phyloP scores from a whole-genome alignment of 2,888 invertebrate species.

The Macaria liturata region DNA sequence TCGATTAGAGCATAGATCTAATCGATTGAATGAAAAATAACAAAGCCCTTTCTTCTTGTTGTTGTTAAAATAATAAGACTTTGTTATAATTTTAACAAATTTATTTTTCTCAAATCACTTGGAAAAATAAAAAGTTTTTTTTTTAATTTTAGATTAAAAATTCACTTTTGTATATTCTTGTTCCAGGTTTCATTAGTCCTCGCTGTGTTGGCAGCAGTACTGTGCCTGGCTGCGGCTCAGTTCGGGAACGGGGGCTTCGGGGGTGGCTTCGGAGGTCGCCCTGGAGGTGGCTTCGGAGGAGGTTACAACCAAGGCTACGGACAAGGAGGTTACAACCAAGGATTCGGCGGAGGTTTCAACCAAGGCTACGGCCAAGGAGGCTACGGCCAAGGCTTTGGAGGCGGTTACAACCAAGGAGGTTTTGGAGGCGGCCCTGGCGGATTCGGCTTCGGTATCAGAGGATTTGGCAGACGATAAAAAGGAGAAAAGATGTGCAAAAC shows the following conservation, averaged over 20 bases:
- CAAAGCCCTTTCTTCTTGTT: too few relatives aligned
- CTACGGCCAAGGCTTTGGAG: conserved; percentile 25
- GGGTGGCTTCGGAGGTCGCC: conserved; percentile 7
- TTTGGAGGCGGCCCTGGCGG: conserved; percentile 31
- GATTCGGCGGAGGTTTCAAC: conserved; percentile 23
- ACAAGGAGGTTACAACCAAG: conserved; percentile 20
- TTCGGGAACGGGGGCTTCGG: conserved; percentile 8
- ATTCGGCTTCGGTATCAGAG: conserved; percentile 22
- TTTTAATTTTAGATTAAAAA: too few relatives aligned
- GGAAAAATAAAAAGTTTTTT: too few relatives aligned
- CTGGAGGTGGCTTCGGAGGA: background rate
- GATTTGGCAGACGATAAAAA: conserved; percentile 24
- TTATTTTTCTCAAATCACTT: too few relatives aligned
- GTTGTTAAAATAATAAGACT: too few relatives aligned
- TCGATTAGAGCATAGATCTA: too few relatives aligned
- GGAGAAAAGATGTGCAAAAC: too few relatives aligned
- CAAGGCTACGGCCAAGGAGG: conserved; percentile 22
- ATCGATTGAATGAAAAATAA: too few relatives aligned
- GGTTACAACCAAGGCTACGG: conserved; percentile 17
- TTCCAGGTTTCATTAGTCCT: conserved; percentile 18
- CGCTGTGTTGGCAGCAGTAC: conserved; percentile 3
- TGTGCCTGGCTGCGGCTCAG: conserved; percentile 13
- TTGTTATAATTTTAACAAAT: too few relatives aligned
- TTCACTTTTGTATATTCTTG: background rate
- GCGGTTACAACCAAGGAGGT: conserved; percentile 28